Base-by-base conservation (phyloP, 1,140 invertebrate genomes). In the Drosophila malerkotliana region DNA sequence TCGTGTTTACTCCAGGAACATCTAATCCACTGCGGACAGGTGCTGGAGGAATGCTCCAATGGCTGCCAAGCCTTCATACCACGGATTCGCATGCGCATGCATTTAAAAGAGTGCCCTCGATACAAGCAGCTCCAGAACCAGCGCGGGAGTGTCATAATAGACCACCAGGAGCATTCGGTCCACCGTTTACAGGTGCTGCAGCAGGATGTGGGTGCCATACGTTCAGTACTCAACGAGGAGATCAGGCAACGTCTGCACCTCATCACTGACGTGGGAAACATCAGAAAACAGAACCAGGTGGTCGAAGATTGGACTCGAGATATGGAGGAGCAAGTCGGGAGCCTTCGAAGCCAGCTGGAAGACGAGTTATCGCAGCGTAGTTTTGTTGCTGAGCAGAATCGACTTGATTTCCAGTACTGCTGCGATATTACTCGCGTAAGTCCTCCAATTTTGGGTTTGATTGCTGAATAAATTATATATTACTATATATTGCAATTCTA, bases 11-110 rank as follows among this genome's bases (percentile, higher is more conserved):
- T 21, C 0, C 76, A 94, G 93, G 93, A 93, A 52, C 95, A 96
- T 54, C 75, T 95, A 34, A 94, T 94, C 41, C 93, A 94, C 57
- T 96, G 95, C 64, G 94, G 94, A 7, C 94, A 94, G 49, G 94
- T 95, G 2, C 71, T 96, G 45, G 94, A 95, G 77, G 93, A 95
- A 81, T 96, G 95, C 60, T 93, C 94, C 0, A 92, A 94, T 63
- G 93, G 93, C 41, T 96, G 95, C 61, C 94, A 94, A 0, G 93
- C 93, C n/a, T 96, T 95, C 90, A 92, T 95, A 12, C 93, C 94
- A 39, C 92, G 95, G 47, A 93, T 93, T 49, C 93, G 93, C 24
- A 93, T 93, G 78, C 92, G 93, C 2, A 92, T 92, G 1, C 95
- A 96, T 63, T 82, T 93, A 24, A 93, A 92, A 56, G 93, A 94